These are phyloP conservation scores for Megalopta genalis DNA, from an alignment of 1,140 invertebrate species.

Conservation along the genomic window DNA sequence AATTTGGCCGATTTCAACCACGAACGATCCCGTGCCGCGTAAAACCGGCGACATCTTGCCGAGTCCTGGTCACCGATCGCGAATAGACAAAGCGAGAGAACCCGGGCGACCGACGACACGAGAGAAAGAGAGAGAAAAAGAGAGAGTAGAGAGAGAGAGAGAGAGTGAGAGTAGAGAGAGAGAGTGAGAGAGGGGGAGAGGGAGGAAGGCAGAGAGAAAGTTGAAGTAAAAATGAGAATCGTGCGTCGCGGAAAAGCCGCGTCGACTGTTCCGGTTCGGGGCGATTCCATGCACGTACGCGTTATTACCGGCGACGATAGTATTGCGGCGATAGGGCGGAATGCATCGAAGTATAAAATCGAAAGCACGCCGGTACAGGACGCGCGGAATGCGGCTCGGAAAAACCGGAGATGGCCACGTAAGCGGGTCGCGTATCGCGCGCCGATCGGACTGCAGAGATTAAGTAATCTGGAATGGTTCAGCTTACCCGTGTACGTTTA, in stretches of 20 bases:
- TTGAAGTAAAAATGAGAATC: background rate
- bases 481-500: slow-evolving; percentile 38
- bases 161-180: too few relatives aligned
- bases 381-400: background rate
- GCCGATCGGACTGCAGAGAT: slow-evolving; percentile 40
- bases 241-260: background rate
- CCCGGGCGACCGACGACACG: too few relatives aligned
- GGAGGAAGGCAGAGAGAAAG: too few relatives aligned
- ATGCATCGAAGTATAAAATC: background rate
- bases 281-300: slow-evolving; percentile 19
- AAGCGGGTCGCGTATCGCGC: slow-evolving; percentile 21
- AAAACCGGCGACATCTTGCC: background rate
- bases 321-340: background rate
- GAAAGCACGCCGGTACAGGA: background rate
- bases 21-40: background rate
- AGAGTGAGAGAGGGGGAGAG: too few relatives aligned
- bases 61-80: too few relatives aligned
- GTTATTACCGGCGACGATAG: slow-evolving; percentile 1
- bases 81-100: too few relatives aligned
- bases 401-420: slow-evolving; percentile 14
- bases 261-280: background rate
- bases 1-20: slow-evolving; percentile 43
- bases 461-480: slow-evolving; percentile 49
- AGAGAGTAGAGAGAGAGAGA: too few relatives aligned
- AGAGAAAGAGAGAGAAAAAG: too few relatives aligned